Base-by-base conservation (phyloP, 2,888 invertebrate genomes). In the Clistopyga incitator region DNA sequence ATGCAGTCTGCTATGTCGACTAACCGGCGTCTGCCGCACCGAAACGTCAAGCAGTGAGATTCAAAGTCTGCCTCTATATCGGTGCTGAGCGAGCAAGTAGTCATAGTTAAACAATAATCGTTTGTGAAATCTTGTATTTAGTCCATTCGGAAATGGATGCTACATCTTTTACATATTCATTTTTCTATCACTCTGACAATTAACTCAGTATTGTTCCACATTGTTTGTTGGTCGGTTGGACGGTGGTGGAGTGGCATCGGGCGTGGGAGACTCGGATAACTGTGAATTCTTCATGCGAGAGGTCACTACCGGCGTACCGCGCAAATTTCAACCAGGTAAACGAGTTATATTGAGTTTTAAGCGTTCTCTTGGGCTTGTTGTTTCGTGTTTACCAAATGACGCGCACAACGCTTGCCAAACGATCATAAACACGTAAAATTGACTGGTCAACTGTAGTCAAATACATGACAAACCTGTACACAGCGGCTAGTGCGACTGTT, bases 1-100 rank as follows among this genome's bases (percentile, higher is more conserved):
- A 75, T 74, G 77, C 80, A 78, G 80, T 74, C 83, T 68, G 80
- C 68, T 80, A 80, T 64, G 79, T 74, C 71, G 74, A 71, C 38
- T 64, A 65, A 81, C 84, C 84, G 84, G 84, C 84, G 74, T 71
- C 59, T 65, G 72, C 80, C 38, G 59, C 38, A 25, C 61, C 15
- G 52, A 74, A 80, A 84, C 67, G 80, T 84, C 83, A 80, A 80
- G 78, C 23, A 6, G 45, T n/a, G 6, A 15, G 34, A 38, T 8
- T 34, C 45, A 34, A 34, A 50, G 61, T 47, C 42, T 23, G 15
- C 23, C 15, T 38, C 20, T 3, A 34, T 64, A 15, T 47, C 34
- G 8, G 29, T 2, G 6, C 50, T 61, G 13, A 45, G 29, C 61
- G 61, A 29, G 29, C 45, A 13, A 34, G 25, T 45, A 13, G 18